Conservation (phyloP, 2,113 vertebrate species). For the Brienomyrus brachyistius region DNA sequence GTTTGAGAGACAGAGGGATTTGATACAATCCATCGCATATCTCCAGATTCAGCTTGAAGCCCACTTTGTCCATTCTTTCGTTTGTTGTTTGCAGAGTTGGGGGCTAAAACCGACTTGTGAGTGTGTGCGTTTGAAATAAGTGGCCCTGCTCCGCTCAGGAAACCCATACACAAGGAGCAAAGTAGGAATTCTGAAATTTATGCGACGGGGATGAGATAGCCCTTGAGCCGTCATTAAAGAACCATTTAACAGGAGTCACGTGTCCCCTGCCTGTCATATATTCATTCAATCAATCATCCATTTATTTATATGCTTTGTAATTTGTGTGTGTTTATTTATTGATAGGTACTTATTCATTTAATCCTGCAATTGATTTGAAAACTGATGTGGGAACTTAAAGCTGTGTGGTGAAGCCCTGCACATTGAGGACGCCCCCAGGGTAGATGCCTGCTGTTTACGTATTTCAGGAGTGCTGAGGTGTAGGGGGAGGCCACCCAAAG, state of each 20-base stretch:
- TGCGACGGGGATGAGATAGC: not conserved
- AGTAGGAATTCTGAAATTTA: not conserved
- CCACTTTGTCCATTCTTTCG: not conserved
- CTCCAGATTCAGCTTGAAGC: not conserved
- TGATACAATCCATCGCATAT: not conserved
- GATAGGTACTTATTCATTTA: not conserved
- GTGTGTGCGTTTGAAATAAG: not conserved
- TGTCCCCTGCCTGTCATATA: not conserved
- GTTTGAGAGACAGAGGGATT: not conserved
- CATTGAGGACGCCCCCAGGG: not conserved
- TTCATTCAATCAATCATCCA: not conserved
- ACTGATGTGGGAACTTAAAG: not conserved
- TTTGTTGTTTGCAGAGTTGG: not conserved
- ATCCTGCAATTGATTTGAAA: not conserved
- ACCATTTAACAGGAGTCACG: not conserved
- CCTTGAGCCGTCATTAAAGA: not conserved
- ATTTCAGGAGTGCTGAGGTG: not conserved
- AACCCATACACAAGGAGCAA: not conserved
- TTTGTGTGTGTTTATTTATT: not conserved
- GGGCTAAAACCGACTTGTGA: not conserved
- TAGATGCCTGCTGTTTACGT: not conserved
- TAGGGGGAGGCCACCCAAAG: not conserved
- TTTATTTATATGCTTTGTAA: not conserved
- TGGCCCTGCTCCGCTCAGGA: not conserved
- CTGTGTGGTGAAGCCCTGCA: not conserved